Base-by-base conservation (phyloP, 23 tunicate genomes). In the Halocynthia roretzi region DNA sequence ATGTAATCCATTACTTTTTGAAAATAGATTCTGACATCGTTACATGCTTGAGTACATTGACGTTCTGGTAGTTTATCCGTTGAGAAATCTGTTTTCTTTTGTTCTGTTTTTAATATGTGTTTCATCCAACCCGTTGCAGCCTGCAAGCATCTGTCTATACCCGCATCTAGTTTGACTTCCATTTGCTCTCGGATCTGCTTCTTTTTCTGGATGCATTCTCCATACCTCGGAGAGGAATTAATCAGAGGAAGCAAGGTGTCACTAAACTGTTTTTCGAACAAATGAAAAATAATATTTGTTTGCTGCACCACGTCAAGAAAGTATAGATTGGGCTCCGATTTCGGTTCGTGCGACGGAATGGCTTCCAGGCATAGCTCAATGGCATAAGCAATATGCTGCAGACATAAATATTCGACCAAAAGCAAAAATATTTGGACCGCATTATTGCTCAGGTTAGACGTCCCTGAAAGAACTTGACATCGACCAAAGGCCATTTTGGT, bases 401-500 rank as follows among this genome's bases (percentile, higher is more conserved):
- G 81, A 80, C 93, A 87, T 61, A 94, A 76, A 71, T 80, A 81
- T 23, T 94, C 98, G 7, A 94, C 71, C 40, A 94, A 52, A 6
- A 94, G 72, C n/a, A 75, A 17, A 77, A 87, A 94, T 54, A 94
- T 94, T 23, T 76, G 79, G 18, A 72, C 69, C 18, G 94, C 89
- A 67, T 94, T 94, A 5, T 68, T 71, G 15, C 96, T 76, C 18
- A 87, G 73, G 7, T 23, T n/a, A 49, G 84, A 72, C 0, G 73
- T 63, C 0, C 91, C 48, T 22, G 98, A 94, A 6, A 94, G 76
- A 8, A 72, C 76, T 49, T 80, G 76, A 85, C 98, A 94, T 51
- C 98, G 77, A n/a, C 78, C 86, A 62, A 94, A 94, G 8, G 98
- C 98, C 94, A 87, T 87, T 70, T 94, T 87, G 50, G 98, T 94